Base-by-base conservation (phyloP, 2,797 vertebrate genomes). In the Danio choprae region DNA sequence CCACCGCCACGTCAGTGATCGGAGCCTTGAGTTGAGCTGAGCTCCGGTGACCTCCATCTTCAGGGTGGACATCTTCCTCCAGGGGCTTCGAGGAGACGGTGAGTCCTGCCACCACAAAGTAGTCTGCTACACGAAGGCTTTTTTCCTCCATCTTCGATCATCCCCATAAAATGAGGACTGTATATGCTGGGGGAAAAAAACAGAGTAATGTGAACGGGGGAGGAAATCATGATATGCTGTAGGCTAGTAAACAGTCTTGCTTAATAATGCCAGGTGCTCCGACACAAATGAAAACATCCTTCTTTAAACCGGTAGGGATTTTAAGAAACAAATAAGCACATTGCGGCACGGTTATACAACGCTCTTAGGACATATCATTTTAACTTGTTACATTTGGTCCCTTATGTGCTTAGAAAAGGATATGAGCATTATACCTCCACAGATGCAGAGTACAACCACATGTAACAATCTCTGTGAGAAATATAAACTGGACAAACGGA, bases 61-160 rank as follows among this genome's bases (percentile, higher is more conserved):
- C 96, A 86, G 95, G 95, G 87, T 97, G 96, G 86, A 97, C 94
- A 87, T 98, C 96, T 81, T 99, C 97, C 88, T 99, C 98, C 16
- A 98, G 94, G 40, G 96, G 98, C 86, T 97, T 98, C 76, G 96
- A 96, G 20, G 91, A 93, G 86, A 97, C 95, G 0, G 97, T 98
- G 79, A 99, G 93, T 87, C 98, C 98, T 1, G 97, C 98, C 84
- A 99, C 95, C 89, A 99, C 98, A 86, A 99, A 99, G 92, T 99
- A 99, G 93, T 99, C 98, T 18, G 97, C 98, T 87, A 99, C 98
- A 90, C 96, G 97, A 85, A 95, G 96, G 64, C 96, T 96, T 93
- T 97, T 99, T 93, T 99, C 98, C 94, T 99, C 98, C 95, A 97
- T 96, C 96, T 97, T 98, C 90, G 95, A 95, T 95, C 95, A 97